A percentile compares a stretch with the other conserved stretches of the same genome.
These are phyloP conservation scores for Lamprotornis superbus DNA, from an alignment of 2,113 vertebrate species.

Conservation along the genomic window DNA sequence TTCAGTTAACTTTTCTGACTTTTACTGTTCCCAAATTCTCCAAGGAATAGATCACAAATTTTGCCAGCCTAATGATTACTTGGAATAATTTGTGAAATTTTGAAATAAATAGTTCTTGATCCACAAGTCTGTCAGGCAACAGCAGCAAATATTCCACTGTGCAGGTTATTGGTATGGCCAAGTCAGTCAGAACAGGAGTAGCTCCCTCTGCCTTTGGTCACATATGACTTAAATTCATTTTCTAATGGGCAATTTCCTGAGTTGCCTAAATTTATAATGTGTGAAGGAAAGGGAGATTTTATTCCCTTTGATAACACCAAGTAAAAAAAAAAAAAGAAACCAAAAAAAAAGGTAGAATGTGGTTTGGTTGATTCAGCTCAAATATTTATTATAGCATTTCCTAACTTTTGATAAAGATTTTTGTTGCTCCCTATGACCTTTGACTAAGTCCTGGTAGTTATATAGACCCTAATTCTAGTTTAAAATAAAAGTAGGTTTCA, in stretches of 20 bases:
- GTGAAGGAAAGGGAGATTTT: constrained; percentile 1
- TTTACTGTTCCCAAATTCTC: neutral
- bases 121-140: neutral
- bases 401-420: neutral
- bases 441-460: neutral
- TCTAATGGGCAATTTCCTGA: constrained; percentile 48
- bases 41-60: neutral
- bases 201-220: neutral
- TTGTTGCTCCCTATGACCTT: neutral
- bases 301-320: constrained; percentile 9
- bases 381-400: neutral
- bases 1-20: neutral
- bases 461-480: neutral
- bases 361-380: neutral
- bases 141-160: neutral
- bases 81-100: neutral
- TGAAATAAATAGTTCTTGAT: neutral
- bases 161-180: neutral
- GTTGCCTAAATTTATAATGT: constrained; percentile 21
- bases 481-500: neutral
- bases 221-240: constrained; percentile 48
- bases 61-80: neutral
- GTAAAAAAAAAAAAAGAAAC: fast-evolving
- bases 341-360: neutral
- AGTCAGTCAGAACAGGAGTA: neutral